Percentiles rank a stretch among this genome's conserved stretches.
Evolutionary conservation across 2,888 invertebrate genomes (phyloP).

Genomic region (Litoditis marina): DNA sequence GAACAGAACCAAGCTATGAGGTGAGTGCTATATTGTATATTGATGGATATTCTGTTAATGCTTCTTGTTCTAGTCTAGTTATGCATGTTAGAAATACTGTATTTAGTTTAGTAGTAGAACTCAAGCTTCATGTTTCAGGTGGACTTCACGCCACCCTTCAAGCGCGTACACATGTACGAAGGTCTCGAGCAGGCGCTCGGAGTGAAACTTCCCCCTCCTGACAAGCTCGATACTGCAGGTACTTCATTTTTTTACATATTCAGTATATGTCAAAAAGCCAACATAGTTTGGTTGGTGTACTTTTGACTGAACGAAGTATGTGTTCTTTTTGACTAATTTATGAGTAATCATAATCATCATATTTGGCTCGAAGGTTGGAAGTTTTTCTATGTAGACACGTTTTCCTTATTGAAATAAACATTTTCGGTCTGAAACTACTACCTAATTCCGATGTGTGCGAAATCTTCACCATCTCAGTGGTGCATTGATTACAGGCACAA

Average conservation of each 20-base stretch:
- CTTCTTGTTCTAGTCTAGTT: too few species aligned
- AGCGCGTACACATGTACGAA: constrained; percentile 82
- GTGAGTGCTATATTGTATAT: too few species aligned
- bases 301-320: neutral
- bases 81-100: too few species aligned
- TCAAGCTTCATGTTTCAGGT: constrained; percentile 70
- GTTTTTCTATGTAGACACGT: too few species aligned
- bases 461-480: too few species aligned
- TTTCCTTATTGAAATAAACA: too few species aligned
- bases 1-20: constrained; percentile 74
- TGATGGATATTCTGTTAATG: too few species aligned
- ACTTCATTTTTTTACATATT: constrained; percentile 4
- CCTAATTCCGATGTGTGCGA: too few species aligned
- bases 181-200: constrained; percentile 78
- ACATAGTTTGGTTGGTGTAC: neutral
- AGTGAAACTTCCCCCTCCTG: constrained; percentile 64
- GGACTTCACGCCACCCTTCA: constrained; percentile 97
- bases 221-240: constrained; percentile 63
- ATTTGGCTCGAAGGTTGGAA: too few species aligned
- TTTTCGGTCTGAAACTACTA: too few species aligned
- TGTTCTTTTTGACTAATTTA: neutral
- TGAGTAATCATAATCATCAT: too few species aligned
- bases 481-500: too few species aligned
- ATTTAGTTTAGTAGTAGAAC: constrained; percentile 66
- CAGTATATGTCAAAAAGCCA: neutral